Percentiles rank a stretch among this genome's conserved stretches.
Conservation (phyloP, 2,888 invertebrate species). For the Lacanobia oleracea region DNA sequence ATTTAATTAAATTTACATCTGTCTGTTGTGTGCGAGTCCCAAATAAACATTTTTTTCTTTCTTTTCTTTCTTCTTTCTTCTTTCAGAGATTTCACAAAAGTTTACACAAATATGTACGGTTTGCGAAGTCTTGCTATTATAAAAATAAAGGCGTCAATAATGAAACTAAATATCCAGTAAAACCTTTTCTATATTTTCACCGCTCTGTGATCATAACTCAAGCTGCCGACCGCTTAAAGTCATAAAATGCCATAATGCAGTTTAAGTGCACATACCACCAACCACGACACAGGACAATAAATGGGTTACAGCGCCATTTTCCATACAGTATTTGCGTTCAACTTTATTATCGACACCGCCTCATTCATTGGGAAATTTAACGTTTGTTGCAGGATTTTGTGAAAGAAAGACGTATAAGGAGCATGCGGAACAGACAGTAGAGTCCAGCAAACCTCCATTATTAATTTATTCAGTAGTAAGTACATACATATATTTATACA, state of each 20-base stretch:
- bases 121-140: too few relatives aligned
- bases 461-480: too few relatives aligned
- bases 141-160: not conserved
- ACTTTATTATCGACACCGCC: conserved; percentile 19
- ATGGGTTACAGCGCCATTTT: conserved; percentile 41
- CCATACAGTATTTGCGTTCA: conserved; percentile 1
- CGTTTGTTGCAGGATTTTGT: not conserved
- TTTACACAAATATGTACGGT: too few relatives aligned
- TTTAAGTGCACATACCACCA: conserved; percentile 54
- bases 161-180: not conserved
- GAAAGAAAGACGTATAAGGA: not conserved
- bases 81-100: too few relatives aligned
- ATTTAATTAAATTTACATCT: too few relatives aligned
- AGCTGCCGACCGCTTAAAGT: conserved; percentile 30
- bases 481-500: too few relatives aligned
- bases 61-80: too few relatives aligned
- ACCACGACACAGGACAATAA: conserved; percentile 38
- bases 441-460: too few relatives aligned
- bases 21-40: too few relatives aligned
- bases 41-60: too few relatives aligned
- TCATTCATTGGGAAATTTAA: conserved; percentile 6
- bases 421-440: too few relatives aligned
- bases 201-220: conserved; percentile 37
- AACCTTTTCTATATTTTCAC: conserved; percentile 8
- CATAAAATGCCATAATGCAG: conserved; percentile 57